A percentile compares a stretch with the other conserved stretches of the same genome.
phyloP scores from a whole-genome alignment of 1,140 invertebrate species.

The Tribolium castaneum region DNA sequence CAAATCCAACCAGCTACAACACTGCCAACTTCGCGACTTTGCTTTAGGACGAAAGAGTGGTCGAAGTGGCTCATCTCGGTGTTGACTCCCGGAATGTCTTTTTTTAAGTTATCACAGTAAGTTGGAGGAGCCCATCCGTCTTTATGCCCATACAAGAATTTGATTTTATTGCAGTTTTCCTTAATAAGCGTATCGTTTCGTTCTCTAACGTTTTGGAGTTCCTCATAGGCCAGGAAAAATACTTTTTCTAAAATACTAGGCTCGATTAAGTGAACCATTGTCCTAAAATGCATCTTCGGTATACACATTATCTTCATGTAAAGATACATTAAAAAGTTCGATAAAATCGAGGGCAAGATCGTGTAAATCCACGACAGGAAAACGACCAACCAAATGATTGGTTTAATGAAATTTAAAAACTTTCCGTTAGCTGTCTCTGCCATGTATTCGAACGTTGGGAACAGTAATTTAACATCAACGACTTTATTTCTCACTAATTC shows the following conservation, averaged over 20 bases:
- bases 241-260: slow-evolving; percentile 68
- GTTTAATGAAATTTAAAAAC: slow-evolving; percentile 69
- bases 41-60: slow-evolving; percentile 81
- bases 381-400: slow-evolving; percentile 68
- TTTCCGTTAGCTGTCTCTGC: slow-evolving; percentile 76
- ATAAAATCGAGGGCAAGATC: slow-evolving; percentile 69
- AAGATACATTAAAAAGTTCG: slow-evolving; percentile 66
- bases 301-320: slow-evolving; percentile 67
- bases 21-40: slow-evolving; percentile 71
- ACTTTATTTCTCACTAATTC: slow-evolving; percentile 65
- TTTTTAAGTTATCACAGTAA: slow-evolving; percentile 73
- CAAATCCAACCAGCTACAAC: slow-evolving; percentile 70
- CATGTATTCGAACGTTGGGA: slow-evolving; percentile 87
- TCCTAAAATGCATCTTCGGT: slow-evolving; percentile 62
- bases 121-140: slow-evolving; percentile 81
- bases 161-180: slow-evolving; percentile 70
- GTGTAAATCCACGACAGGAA: slow-evolving; percentile 71
- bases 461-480: slow-evolving; percentile 76
- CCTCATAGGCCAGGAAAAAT: slow-evolving; percentile 72
- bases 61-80: slow-evolving; percentile 74
- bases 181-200: slow-evolving; percentile 69
- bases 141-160: slow-evolving; percentile 79
- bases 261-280: slow-evolving; percentile 67
- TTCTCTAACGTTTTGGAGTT: slow-evolving; percentile 72
- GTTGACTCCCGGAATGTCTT: slow-evolving; percentile 71